Conservation (phyloP, 2,113 vertebrate genomes). For the Tachuris rubrigastra region DNA sequence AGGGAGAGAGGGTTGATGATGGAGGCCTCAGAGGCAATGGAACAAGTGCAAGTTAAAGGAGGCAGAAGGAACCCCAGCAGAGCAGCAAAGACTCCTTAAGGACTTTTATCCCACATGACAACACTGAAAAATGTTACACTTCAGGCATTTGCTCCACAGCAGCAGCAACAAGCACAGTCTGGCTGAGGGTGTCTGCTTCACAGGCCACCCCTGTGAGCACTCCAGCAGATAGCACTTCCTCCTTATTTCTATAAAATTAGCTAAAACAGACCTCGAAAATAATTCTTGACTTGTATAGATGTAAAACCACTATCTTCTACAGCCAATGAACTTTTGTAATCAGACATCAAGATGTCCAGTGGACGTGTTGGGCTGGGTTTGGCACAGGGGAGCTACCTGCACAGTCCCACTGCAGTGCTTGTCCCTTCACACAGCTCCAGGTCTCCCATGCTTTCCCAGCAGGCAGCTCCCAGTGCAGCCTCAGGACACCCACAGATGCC, state of each 20-base stretch:
- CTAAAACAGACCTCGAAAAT: not conserved
- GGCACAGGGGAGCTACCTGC: not conserved
- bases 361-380: not conserved
- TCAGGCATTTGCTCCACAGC: not conserved
- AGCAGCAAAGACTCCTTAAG: not conserved
- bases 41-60: not conserved
- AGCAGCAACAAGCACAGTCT: not conserved
- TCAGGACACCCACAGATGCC: not conserved
- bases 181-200: not conserved
- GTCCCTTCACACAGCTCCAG: not conserved
- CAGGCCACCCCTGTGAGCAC: not conserved
- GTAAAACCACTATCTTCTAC: not conserved
- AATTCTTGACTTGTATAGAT: not conserved
- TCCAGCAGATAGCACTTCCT: not conserved
- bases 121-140: not conserved
- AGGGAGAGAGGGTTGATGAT: not conserved
- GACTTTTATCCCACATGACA: not conserved
- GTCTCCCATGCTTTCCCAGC: not conserved
- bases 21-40: not conserved
- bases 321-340: not conserved
- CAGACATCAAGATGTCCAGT: fast-evolving
- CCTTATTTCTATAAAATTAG: not conserved
- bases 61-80: not conserved
- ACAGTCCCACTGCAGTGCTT: not conserved
- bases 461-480: not conserved